Evolutionary conservation across 1,140 invertebrate species (phyloP).

Genomic region (Brachystomella parvula): DNA sequence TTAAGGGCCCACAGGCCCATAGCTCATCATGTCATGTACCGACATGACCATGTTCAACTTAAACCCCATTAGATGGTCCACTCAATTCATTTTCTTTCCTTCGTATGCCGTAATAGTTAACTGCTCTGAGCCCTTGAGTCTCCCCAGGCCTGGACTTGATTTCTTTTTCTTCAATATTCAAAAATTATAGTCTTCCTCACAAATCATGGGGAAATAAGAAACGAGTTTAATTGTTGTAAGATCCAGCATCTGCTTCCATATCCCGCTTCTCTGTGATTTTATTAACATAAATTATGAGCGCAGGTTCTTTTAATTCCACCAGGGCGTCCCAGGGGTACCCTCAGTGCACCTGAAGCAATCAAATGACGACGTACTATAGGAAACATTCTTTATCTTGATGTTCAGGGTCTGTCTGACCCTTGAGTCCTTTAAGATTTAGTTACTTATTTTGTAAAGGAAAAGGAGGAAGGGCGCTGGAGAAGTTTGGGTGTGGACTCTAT

Average conservation of each 20-base stretch:
- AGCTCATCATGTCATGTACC: neutral
- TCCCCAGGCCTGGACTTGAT: too few relatives aligned
- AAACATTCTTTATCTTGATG: constrained; percentile 20
- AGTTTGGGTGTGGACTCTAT: constrained; percentile 28
- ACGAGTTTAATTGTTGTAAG: too few relatives aligned
- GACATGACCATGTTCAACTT: constrained; percentile 2
- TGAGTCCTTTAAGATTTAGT: constrained; percentile 4
- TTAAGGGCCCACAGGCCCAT: neutral
- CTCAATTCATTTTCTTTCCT: neutral
- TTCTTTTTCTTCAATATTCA: too few relatives aligned
- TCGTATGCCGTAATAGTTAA: too few relatives aligned
- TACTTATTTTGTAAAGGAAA: neutral
- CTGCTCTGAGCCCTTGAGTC: too few relatives aligned
- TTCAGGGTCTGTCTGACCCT: constrained; percentile 19
- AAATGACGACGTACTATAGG: neutral
- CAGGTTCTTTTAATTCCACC: constrained; percentile 23
- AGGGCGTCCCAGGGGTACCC: neutral
- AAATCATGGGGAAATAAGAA: too few relatives aligned
- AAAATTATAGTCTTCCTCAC: too few relatives aligned
- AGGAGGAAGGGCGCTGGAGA: constrained; percentile 18
- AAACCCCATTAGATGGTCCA: neutral
- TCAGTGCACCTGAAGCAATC: constrained; percentile 10
- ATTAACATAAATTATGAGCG: constrained; percentile 18
- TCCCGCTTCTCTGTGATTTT: neutral
- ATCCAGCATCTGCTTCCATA: too few relatives aligned